These are phyloP conservation scores for Marmota flaviventris DNA, from an alignment of 2,113 vertebrate species.

Conservation along the genomic window DNA sequence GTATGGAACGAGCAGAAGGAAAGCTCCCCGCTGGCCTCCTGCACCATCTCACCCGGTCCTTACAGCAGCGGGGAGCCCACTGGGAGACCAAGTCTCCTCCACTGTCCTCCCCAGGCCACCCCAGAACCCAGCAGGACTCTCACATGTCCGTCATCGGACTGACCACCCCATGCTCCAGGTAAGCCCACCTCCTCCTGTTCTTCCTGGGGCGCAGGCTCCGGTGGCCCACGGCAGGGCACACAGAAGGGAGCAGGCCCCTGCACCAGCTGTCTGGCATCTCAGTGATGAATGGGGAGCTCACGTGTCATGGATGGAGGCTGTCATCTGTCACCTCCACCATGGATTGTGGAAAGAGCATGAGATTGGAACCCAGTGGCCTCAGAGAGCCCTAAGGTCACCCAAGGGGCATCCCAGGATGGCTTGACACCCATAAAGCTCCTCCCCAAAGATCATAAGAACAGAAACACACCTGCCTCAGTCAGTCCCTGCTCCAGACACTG, in stretches of 20 bases:
- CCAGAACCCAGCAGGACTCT: not conserved
- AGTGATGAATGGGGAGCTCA: not conserved
- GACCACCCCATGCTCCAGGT: accelerated
- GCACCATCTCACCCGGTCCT: not conserved
- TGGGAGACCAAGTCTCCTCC: not conserved
- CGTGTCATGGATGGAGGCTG: not conserved
- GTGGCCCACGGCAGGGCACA: not conserved
- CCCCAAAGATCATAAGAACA: not conserved
- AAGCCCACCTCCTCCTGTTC: no score
- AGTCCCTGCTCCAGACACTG: not conserved
- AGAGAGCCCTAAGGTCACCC: not conserved
- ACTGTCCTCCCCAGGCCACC: not conserved
- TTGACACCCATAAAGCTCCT: not conserved
- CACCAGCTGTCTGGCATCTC: no score
- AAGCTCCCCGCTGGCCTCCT: no score
- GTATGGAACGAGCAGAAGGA: no score
- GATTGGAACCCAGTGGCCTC: not conserved
- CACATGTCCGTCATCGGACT: not conserved
- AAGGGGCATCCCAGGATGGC: not conserved
- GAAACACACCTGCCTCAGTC: not conserved
- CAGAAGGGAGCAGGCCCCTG: not conserved
- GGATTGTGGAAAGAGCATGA: not conserved
- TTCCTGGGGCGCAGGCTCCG: no score
- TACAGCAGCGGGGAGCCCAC: not conserved
- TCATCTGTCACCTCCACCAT: not conserved